Percentiles rank a stretch among this genome's conserved stretches.
phyloP scores from a whole-genome alignment of 2,797 vertebrate genomes.

The Myoxocephalus aenaeus region DNA sequence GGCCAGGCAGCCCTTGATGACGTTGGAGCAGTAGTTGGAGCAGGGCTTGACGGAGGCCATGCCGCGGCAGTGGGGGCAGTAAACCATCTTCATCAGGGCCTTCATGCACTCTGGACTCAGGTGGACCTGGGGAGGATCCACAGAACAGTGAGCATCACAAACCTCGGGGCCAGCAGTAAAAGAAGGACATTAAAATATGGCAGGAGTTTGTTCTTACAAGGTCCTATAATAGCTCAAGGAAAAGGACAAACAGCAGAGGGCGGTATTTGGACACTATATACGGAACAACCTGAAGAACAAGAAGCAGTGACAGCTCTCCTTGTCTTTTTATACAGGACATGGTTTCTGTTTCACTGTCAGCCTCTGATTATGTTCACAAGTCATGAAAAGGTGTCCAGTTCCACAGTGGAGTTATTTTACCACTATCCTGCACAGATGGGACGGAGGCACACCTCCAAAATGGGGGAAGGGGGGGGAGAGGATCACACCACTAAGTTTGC shows the following conservation, averaged over 20 bases:
- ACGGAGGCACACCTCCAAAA: background rate
- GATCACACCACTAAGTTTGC: no score
- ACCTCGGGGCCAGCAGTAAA: background rate
- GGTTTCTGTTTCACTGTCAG: constrained; percentile 38
- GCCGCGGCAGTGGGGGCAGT: constrained; percentile 91
- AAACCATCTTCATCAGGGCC: constrained; percentile 92
- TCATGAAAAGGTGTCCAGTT: constrained; percentile 40
- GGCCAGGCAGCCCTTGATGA: constrained; percentile 95
- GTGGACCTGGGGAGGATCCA: constrained; percentile 82
- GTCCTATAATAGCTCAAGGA: background rate
- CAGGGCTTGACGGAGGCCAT: constrained; percentile 88
- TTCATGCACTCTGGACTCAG: constrained; percentile 89
- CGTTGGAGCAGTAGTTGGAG: constrained; percentile 91
- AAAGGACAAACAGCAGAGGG: constrained; percentile 43
- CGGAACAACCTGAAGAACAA: background rate
- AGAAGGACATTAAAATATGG: background rate
- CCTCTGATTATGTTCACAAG: background rate
- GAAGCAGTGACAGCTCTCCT: background rate
- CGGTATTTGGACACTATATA: constrained; percentile 8
- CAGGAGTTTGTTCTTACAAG: background rate
- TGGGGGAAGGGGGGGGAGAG: background rate
- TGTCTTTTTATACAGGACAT: constrained; percentile 11
- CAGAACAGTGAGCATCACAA: background rate
- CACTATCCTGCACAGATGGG: background rate
- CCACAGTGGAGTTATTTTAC: constrained; percentile 25